These are phyloP conservation scores for Calosoma granatense DNA, from an alignment of 1,140 invertebrate genomes.

Conservation along the genomic window DNA sequence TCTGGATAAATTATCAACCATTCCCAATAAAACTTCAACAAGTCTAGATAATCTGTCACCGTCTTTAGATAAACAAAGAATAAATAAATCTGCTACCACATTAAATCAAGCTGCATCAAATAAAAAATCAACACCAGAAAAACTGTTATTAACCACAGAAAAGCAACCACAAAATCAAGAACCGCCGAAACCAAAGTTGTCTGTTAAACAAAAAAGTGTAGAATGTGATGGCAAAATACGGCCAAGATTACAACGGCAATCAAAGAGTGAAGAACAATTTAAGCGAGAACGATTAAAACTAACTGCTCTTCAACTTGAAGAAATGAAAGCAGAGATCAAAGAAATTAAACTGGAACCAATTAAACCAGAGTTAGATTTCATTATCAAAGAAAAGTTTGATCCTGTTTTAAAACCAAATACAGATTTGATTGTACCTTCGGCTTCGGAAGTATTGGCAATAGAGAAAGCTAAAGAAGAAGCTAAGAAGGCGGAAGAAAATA, in stretches of 20 bases:
- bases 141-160: too few species aligned
- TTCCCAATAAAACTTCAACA: too few species aligned
- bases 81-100: too few species aligned
- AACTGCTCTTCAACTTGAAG: not conserved
- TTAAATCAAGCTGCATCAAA: too few species aligned
- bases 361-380: constrained; percentile 1
- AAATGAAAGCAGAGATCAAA: constrained; percentile 6
- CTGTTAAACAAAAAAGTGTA: constrained; percentile 6
- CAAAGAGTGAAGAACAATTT: not conserved
- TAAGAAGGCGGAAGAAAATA: constrained; percentile 15
- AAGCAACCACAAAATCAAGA: too few species aligned
- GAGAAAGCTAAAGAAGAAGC: constrained; percentile 13
- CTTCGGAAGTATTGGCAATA: not conserved
- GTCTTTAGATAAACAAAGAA: too few species aligned
- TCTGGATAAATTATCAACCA: too few species aligned
- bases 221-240: not conserved
- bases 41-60: too few species aligned
- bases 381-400: constrained; percentile 1
- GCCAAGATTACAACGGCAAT: not conserved
- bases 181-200: constrained; percentile 6
- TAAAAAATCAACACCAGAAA: too few species aligned
- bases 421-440: not conserved
- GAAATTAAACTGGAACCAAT: constrained; percentile 15
- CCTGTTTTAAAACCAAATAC: not conserved
- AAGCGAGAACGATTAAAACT: not conserved